Conservation (phyloP, 2,888 invertebrate species). For the Phania funesta region DNA sequence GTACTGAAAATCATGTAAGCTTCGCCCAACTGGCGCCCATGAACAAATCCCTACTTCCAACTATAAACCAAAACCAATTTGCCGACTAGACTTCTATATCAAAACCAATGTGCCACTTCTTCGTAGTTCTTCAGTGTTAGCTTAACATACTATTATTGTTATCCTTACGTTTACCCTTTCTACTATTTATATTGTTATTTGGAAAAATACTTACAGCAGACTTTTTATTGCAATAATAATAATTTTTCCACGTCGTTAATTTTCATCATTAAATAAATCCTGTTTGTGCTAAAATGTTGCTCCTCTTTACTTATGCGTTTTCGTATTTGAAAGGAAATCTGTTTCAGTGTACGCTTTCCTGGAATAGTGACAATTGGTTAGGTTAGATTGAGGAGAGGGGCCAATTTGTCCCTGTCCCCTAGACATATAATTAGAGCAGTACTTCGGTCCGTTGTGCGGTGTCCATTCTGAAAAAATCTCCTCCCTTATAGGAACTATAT, state of each 20-base stretch:
- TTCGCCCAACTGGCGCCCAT: no score
- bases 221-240: conserved; percentile 76
- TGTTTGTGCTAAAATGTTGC: conserved; percentile 54
- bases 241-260: conserved; percentile 76
- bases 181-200: not conserved
- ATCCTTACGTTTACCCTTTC: not conserved
- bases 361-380: conserved; percentile 24
- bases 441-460: no score
- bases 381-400: not conserved
- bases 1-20: no score
- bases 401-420: no score
- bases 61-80: no score
- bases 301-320: not conserved
- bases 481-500: no score
- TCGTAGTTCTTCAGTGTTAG: not conserved
- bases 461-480: no score
- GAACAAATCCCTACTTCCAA: no score
- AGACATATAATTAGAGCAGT: no score
- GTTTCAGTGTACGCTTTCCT: conserved; percentile 16
- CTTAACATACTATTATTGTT: not conserved
- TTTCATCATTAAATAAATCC: conserved; percentile 71
- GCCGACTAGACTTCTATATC: no score
- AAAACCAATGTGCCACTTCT: not conserved
- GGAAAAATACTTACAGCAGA: conserved; percentile 66
- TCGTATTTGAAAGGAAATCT: not conserved